A percentile compares a stretch with the other conserved stretches of the same genome.
Conservation (phyloP, 2,113 vertebrate species). For the Pseudorhombus dupliciocellatus region DNA sequence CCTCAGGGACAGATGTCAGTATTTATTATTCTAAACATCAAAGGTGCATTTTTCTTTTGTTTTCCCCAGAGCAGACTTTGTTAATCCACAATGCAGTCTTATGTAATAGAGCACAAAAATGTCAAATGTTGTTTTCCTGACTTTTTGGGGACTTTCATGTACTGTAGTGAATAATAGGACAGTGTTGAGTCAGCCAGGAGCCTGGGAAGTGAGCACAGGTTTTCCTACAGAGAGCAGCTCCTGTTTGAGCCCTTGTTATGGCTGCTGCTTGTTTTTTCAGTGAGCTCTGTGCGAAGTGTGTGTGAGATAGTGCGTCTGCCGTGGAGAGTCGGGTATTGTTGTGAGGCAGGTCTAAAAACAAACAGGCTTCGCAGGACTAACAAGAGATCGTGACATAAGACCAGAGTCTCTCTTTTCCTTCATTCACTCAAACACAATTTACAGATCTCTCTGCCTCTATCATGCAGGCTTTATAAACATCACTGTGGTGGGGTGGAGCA, state of each 20-base stretch:
- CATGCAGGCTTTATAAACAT: conserved; percentile 58
- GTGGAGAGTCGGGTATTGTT: conserved; percentile 64
- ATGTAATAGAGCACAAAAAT: conserved; percentile 70
- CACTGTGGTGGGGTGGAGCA: conserved; percentile 21
- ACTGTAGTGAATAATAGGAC: conserved; percentile 51
- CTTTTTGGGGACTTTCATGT: conserved; percentile 79
- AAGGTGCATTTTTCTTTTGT: conserved; percentile 76
- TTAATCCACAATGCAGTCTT: conserved; percentile 71
- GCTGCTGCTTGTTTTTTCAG: conserved; percentile 78
- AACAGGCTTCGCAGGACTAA: conserved; percentile 64
- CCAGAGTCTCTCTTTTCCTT: conserved; percentile 37
- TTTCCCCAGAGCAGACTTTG: conserved; percentile 47
- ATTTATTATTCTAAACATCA: conserved; percentile 82
- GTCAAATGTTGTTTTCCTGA: conserved; percentile 73
- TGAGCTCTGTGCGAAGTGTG: conserved; percentile 43
- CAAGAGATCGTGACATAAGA: conserved; percentile 61
- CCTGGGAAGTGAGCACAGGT: conserved; percentile 70
- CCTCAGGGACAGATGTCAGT: conserved; percentile 67
- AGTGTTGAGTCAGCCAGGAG: conserved; percentile 67
- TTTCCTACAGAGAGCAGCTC: conserved; percentile 66
- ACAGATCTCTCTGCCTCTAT: conserved; percentile 33
- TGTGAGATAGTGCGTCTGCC: conserved; percentile 56
- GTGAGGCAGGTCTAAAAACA: conserved; percentile 75
- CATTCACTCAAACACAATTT: conserved; percentile 41
- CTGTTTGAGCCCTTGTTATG: conserved; percentile 75